Conservation (phyloP, 2,113 vertebrate species). For the Muscicapa adusta region DNA sequence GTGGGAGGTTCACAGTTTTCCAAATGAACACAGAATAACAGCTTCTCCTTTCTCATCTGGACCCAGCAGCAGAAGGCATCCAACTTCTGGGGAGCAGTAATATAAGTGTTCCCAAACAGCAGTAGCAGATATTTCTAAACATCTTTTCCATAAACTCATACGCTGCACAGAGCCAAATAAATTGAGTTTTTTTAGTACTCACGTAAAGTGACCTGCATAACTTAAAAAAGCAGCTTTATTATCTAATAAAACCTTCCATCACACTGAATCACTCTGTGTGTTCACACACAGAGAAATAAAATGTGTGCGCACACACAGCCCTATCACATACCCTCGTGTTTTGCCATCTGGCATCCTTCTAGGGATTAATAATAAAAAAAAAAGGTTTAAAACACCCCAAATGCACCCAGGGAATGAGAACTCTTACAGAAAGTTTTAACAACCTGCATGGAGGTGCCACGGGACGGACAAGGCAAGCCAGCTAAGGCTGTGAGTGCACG, state of each 20-base stretch:
- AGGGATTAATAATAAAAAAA: slow-evolving; percentile 3
- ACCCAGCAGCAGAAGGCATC: background rate
- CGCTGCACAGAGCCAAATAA: background rate
- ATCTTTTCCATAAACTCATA: background rate
- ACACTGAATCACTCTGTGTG: background rate
- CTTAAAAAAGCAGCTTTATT: background rate
- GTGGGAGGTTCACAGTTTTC: background rate
- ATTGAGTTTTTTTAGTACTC: background rate
- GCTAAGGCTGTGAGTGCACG: rapidly evolving
- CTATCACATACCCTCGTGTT: rapidly evolving
- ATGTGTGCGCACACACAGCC: background rate
- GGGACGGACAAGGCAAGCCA: background rate
- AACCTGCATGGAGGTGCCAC: rapidly evolving
- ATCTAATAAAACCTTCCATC: background rate
- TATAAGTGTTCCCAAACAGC: background rate
- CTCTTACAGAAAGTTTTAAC: background rate
- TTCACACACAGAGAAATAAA: background rate
- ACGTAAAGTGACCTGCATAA: background rate
- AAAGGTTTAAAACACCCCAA: background rate
- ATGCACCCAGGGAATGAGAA: background rate
- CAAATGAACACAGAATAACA: background rate
- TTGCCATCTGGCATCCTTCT: background rate
- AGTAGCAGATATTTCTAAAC: background rate
- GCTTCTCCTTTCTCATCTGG: background rate
- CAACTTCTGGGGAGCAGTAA: background rate